Conservation (phyloP, 2,888 invertebrate species). For the Chymomyza amoena region DNA sequence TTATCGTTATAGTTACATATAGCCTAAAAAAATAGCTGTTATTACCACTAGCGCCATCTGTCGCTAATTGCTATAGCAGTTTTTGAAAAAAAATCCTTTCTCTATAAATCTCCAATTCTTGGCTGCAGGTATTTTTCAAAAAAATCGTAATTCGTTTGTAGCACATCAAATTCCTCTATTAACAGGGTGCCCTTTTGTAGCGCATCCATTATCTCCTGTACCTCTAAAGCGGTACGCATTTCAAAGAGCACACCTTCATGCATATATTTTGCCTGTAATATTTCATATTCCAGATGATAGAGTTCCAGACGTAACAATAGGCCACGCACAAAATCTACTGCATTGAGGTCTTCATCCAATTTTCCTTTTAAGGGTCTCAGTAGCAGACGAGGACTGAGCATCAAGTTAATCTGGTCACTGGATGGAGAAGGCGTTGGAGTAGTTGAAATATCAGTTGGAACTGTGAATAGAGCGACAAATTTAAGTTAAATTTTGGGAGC, state of each 20-base stretch:
- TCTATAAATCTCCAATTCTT: neutral
- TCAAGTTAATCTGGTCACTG: neutral
- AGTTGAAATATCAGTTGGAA: neutral
- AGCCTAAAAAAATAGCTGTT: too few species aligned
- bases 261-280: constrained; percentile 22
- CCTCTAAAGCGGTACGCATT: constrained; percentile 25
- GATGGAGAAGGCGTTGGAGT: too few species aligned
- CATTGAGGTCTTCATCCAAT: fast-evolving
- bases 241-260: constrained; percentile 27
- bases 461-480: neutral
- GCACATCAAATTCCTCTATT: too few species aligned
- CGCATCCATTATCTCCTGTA: constrained; percentile 7
- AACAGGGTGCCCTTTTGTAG: too few species aligned
- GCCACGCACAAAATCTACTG: neutral
- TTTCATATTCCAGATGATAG: constrained; percentile 5
- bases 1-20: too few species aligned
- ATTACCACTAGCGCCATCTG: too few species aligned
- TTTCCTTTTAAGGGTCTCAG: constrained; percentile 6
- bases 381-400: constrained; percentile 34
- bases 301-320: constrained; percentile 20
- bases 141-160: constrained; percentile 2
- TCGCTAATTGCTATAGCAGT: too few species aligned
- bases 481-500: too few species aligned
- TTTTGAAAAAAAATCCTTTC: neutral
- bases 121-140: neutral